Percentiles rank a stretch among this genome's conserved stretches.
Evolutionary conservation across 2,113 vertebrate species (phyloP).

Genomic region (Sarotherodon lohbergeri): DNA sequence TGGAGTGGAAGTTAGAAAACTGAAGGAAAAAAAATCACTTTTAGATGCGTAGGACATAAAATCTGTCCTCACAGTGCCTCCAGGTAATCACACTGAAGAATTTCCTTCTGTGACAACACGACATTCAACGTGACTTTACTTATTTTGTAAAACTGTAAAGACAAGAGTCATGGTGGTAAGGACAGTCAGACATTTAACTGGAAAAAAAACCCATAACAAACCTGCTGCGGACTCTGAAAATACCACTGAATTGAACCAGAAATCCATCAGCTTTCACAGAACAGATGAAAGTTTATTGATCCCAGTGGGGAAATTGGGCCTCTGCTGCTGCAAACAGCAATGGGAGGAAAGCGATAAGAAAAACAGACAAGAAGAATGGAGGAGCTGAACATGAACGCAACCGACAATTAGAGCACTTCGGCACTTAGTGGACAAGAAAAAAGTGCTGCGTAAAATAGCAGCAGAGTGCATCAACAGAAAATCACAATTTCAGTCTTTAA

Average conservation of each 20-base stretch:
- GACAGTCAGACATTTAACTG: neutral
- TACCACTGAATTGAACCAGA: neutral
- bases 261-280: constrained; percentile 3
- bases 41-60: neutral
- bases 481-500: neutral
- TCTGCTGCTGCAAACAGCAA: neutral
- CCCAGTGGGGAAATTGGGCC: neutral
- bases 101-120: neutral
- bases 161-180: neutral
- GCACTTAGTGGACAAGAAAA: neutral
- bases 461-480: neutral
- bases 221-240: neutral
- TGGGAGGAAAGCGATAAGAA: neutral
- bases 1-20: neutral
- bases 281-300: constrained; percentile 13
- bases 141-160: neutral
- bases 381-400: neutral
- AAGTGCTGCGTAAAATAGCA: neutral
- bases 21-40: neutral
- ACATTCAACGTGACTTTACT: neutral
- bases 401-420: neutral
- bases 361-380: neutral
- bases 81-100: neutral
- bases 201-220: neutral
- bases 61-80: neutral